Base-by-base conservation (phyloP, 1,140 invertebrate genomes). In the Dendrolimus punctatus region DNA sequence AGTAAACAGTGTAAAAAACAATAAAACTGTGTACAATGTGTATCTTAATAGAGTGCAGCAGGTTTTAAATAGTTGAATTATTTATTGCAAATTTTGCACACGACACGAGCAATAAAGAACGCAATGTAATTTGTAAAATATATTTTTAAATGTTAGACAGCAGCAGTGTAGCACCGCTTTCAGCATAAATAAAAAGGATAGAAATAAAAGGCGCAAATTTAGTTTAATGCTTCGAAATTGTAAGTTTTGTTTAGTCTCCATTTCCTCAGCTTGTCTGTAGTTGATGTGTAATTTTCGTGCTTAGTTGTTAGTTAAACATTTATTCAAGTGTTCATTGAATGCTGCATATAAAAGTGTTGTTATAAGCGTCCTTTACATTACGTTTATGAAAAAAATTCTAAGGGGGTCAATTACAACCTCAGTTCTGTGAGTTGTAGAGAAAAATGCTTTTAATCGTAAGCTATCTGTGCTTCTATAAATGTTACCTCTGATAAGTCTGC, bases 61-160 rank as follows among this genome's bases (percentile, higher is more conserved):
- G 81, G 79, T 85, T 75, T 66, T 78, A 74, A 74, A 70, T 63
- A 74, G 57, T 71, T 73, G 50, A 76, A 79, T 76, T 71, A 68
- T 71, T 75, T 71, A 66, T 72, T 68, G 63, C 62, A 71, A 74
- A 74, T 65, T 68, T 81, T 76, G 79, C 81, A 85, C 81, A 63
- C 66, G 68, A 76, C 74, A 85, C 79, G 60, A 80, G 73, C 73
- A 64, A 78, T 74, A 76, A 72, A 68, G 66, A 73, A 71, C 78
- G 80, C 80, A 85, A 85, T 80, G 81, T 85, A 85, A 84, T 84
- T 77, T 78, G 63, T 71, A 75, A 55, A 71, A 70, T 71, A 68
- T 66, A 59, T 66, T 73, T 71, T 64, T 62, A 45, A 54, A 59
- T 58, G 51, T 66, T 71, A 63, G 65, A 66, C 58, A 50, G 56